Conservation (phyloP, 2,888 invertebrate species). For the Drosophila multiciliata region DNA sequence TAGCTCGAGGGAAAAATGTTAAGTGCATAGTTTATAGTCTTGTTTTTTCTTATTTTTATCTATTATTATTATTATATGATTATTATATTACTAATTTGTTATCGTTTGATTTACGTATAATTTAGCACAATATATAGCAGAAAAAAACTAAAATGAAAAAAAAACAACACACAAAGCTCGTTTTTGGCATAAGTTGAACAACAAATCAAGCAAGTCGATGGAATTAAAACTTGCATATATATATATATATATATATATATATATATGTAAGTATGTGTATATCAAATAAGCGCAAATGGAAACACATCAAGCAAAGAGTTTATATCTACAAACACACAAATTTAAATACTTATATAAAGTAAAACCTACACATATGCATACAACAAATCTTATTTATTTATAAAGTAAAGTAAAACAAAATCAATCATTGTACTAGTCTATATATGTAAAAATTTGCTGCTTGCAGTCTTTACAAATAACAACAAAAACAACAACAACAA, state of each 20-base stretch:
- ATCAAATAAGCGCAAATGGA: slow-evolving; percentile 66
- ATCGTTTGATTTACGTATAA: slow-evolving; percentile 70
- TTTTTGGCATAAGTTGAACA: slow-evolving; percentile 35
- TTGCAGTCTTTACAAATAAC: slow-evolving; percentile 45
- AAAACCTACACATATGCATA: slow-evolving; percentile 58
- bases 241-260: slow-evolving; percentile 9
- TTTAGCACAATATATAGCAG: slow-evolving; percentile 62
- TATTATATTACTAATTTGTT: slow-evolving; percentile 65
- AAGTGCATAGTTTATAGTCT: slow-evolving; percentile 55
- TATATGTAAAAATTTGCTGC: slow-evolving; percentile 43
- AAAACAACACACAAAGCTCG: slow-evolving; percentile 10
- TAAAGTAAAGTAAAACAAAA: slow-evolving; percentile 66
- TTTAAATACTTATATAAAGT: slow-evolving; percentile 47
- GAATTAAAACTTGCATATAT: slow-evolving; percentile 14
- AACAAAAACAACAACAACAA: slow-evolving; percentile 16
- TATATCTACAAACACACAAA: slow-evolving; percentile 56
- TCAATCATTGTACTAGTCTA: slow-evolving; percentile 73
- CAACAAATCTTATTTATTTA: slow-evolving; percentile 76
- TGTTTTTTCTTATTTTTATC: slow-evolving; percentile 58
- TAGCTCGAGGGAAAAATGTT: slow-evolving; percentile 48
- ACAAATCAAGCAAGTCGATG: slow-evolving; percentile 24
- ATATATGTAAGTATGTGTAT: slow-evolving; percentile 27
- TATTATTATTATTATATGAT: slow-evolving; percentile 51
- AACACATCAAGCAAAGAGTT: slow-evolving; percentile 66
- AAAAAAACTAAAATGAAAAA: slow-evolving; percentile 22